Evolutionary conservation across 1,140 invertebrate genomes (phyloP).

Genomic region (Patella vulgata): DNA sequence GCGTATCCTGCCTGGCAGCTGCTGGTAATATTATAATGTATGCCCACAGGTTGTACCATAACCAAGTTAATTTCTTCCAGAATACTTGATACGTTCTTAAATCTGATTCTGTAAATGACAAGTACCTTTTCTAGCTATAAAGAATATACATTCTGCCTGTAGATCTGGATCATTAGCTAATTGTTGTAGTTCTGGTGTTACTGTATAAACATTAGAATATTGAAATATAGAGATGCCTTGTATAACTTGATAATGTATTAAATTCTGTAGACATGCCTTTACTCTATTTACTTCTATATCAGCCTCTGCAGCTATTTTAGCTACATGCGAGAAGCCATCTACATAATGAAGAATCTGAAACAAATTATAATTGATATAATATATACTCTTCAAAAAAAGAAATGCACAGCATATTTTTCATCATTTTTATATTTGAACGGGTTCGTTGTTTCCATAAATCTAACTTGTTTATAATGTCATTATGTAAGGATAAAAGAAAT

Average conservation of each 20-base stretch:
- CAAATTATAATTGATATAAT: conserved; percentile 17
- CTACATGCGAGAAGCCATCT: conserved; percentile 90
- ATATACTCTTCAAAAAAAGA: no score
- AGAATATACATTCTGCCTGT: conserved; percentile 80
- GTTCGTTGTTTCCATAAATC: no score
- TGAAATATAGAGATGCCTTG: conserved; percentile 32
- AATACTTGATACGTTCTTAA: no score
- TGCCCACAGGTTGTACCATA: no score
- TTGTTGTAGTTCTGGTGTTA: conserved; percentile 82
- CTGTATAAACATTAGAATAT: conserved; percentile 92
- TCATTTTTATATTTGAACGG: background rate
- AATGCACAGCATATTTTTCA: background rate
- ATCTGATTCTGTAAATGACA: no score
- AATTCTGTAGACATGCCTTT: conserved; percentile 93
- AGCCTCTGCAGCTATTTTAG: conserved; percentile 72
- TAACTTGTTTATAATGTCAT: no score
- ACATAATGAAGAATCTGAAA: conserved; percentile 83
- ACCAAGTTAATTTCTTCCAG: no score
- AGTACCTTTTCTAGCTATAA: conserved; percentile 76
- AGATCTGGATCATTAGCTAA: conserved; percentile 72
- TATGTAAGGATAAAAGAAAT: no score
- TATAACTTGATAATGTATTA: conserved; percentile 68
- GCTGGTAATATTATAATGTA: no score
- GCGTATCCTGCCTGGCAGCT: no score
- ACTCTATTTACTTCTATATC: conserved; percentile 94